Base-by-base conservation (phyloP, 2,113 vertebrate genomes). In the Ornithorhynchus anatinus region DNA sequence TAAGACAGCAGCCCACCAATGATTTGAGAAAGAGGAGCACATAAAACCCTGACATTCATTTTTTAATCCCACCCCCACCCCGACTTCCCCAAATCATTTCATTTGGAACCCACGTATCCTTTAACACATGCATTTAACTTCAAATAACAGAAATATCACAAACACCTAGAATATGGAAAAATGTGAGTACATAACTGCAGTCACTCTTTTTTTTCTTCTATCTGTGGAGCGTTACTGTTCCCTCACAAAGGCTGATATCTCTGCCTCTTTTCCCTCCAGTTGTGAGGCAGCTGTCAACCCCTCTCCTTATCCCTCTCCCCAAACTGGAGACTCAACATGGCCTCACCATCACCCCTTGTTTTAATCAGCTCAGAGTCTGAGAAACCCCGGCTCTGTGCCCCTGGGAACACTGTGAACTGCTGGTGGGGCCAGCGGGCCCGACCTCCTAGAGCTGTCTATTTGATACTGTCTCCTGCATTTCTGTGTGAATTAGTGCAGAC, bases 301-400 rank as follows among this genome's bases (percentile, higher is more conserved):
- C 74, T 89, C 89, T 81, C 72, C 61, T 64, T 79, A 79, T 32
- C 61, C 73, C 71, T 69, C 64, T 60, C 74, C 83, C 78, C 81
- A 91, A 73, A 77, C 81, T 17, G 0, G 10, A 91, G 88, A 88
- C 83, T 87, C 31, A 80, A 86, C 82, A 89, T 84, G 88, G 88
- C 91, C 89, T 93, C 86, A 79, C 56, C 74, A 64, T 87, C 88
- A 89, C 86, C 84, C 89, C 88, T 85, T 78, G 79, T 83, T 88
- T 90, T 92, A 93, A 92, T 92, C 90, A 93, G 86, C 77, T 75
- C 57, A 16, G 82, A 92, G 89, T 87, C 88, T 90, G 90, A 92
- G 92, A 92, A 91, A 87, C 75, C 39, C 79, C 75, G 88, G 45
- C 75, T 57, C 37, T 17, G 25, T 77, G 58, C 92, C 88, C 92